Evolutionary conservation across 2,113 vertebrate genomes (phyloP).

Genomic region (Sula dactylatra): DNA sequence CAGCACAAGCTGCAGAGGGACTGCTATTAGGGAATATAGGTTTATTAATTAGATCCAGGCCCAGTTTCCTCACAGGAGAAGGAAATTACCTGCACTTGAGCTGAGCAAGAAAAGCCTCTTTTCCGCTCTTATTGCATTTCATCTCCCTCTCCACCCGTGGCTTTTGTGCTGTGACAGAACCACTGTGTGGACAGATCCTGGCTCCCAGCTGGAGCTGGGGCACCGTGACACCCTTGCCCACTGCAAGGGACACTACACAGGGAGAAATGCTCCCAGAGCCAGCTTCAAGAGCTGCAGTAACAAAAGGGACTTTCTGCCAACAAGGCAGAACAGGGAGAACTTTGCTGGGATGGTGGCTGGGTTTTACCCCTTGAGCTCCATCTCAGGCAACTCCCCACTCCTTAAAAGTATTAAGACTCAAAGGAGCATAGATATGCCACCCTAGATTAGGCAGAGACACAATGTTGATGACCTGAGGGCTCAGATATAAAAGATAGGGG

Average conservation of each 20-base stretch:
- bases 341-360: background rate
- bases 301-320: background rate
- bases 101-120: conserved; percentile 6
- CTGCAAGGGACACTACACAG: accelerated
- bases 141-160: accelerated
- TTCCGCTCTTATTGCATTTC: background rate
- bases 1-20: background rate
- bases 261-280: background rate
- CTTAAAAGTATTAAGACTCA: background rate
- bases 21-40: background rate
- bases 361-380: background rate
- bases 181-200: background rate
- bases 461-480: background rate
- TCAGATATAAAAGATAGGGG: background rate
- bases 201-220: background rate
- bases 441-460: background rate
- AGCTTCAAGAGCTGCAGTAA: background rate
- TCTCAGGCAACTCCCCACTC: background rate
- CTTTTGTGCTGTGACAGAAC: background rate
- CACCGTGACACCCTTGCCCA: background rate
- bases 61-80: background rate
- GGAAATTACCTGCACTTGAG: background rate
- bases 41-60: conserved; percentile 3
- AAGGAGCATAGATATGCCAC: background rate
- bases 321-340: background rate